Conservation (phyloP, 2,113 vertebrate species). For the Lophura nycthemera region DNA sequence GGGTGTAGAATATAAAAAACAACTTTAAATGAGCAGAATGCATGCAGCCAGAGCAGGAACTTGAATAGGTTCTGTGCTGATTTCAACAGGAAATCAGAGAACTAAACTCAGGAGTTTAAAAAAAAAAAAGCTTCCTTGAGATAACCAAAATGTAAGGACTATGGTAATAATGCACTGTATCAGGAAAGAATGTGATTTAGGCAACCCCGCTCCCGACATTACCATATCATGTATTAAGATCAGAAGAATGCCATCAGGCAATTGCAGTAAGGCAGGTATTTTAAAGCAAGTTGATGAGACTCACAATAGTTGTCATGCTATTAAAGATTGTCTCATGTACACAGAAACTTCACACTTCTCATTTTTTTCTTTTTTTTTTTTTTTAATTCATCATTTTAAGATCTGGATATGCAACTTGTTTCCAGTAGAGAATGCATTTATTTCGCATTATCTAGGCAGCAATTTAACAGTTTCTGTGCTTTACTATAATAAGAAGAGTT, state of each 20-base stretch:
- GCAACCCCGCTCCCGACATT: background rate
- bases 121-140: background rate
- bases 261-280: background rate
- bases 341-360: background rate
- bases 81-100: background rate
- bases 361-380: background rate
- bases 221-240: background rate
- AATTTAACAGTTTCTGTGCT: background rate
- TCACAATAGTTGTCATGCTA: background rate
- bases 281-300: background rate
- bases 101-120: background rate
- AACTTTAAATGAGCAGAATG: constrained; percentile 43
- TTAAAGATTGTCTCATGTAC: background rate
- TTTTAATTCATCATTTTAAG: background rate
- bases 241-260: background rate
- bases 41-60: background rate
- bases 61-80: background rate
- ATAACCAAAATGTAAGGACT: background rate
- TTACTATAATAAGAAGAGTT: background rate
- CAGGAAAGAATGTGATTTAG: background rate
- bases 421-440: background rate
- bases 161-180: background rate
- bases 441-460: background rate
- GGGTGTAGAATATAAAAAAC: background rate
- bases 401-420: background rate